phyloP scores from a whole-genome alignment of 2,113 vertebrate species.

The Pseudorasbora parva region DNA sequence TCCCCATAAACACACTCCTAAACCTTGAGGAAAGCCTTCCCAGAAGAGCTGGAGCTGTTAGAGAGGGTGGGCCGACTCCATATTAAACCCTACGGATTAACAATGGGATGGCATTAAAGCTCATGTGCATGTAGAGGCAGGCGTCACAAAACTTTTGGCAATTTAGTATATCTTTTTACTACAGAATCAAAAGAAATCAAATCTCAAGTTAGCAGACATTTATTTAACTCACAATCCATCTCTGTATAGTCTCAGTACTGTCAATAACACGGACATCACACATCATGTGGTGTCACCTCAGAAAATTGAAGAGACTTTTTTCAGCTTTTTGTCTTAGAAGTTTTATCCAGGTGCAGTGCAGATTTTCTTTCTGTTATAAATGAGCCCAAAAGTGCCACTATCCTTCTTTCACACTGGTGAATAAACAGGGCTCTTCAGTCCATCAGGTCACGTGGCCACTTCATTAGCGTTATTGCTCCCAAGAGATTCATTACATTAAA shows the following conservation, averaged over 20 bases:
- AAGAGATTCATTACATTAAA: conserved; percentile 66
- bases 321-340: background rate
- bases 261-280: background rate
- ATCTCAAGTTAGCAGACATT: too few species aligned
- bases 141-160: too few species aligned
- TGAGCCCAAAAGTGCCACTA: conserved; percentile 51
- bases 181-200: too few species aligned
- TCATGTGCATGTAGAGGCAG: too few species aligned
- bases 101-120: too few species aligned
- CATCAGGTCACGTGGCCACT: conserved; percentile 60
- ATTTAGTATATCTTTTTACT: too few species aligned
- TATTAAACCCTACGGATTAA: too few species aligned
- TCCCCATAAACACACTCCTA: too few species aligned
- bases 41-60: too few species aligned
- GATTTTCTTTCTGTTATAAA: conserved; percentile 67
- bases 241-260: background rate
- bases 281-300: background rate
- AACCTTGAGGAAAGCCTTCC: too few species aligned
- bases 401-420: conserved; percentile 52
- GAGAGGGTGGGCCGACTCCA: too few species aligned
- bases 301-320: background rate
- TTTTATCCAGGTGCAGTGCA: background rate
- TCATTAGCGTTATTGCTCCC: conserved; percentile 71
- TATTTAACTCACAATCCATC: background rate
- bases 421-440: conserved; percentile 25